Percentiles rank a stretch among this genome's conserved stretches.
Conservation (phyloP, 2,797 vertebrate genomes). For the Molossus molossus region DNA sequence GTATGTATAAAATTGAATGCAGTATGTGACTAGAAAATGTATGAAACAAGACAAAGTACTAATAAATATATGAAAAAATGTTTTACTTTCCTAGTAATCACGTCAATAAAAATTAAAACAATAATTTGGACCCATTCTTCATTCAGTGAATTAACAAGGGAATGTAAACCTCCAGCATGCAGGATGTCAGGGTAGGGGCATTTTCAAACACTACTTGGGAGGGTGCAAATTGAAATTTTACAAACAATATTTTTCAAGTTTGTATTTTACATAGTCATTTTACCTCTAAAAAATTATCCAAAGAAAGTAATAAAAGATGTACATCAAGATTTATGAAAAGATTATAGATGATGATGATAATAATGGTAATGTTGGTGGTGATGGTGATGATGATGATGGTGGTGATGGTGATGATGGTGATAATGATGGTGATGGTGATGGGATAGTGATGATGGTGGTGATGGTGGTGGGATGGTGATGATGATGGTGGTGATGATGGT, state of each 20-base stretch:
- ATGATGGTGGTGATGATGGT: no score
- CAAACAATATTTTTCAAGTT: constrained; percentile 15
- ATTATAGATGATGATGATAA: background rate
- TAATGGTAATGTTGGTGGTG: background rate
- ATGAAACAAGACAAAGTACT: constrained; percentile 67
- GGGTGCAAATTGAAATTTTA: background rate
- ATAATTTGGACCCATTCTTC: constrained; percentile 5
- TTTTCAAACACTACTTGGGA: background rate
- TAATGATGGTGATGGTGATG: no score
- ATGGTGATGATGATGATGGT: no score
- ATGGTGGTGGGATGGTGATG: no score
- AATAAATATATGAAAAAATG: constrained; percentile 24
- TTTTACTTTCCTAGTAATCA: constrained; percentile 26
- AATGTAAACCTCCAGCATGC: background rate
- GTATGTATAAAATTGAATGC: background rate
- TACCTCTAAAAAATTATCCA: constrained; percentile 29
- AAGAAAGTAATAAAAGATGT: constrained; percentile 33
- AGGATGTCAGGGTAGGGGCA: background rate
- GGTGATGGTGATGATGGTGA: no score
- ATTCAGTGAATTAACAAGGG: constrained; percentile 4
- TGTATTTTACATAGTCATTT: background rate
- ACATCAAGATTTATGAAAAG: background rate
- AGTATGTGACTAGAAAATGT: constrained; percentile 29
- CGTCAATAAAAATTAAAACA: constrained; percentile 67
- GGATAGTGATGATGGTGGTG: no score